These are phyloP conservation scores for Erpetoichthys calabaricus DNA, from an alignment of 2,797 vertebrate genomes.

Conservation along the genomic window DNA sequence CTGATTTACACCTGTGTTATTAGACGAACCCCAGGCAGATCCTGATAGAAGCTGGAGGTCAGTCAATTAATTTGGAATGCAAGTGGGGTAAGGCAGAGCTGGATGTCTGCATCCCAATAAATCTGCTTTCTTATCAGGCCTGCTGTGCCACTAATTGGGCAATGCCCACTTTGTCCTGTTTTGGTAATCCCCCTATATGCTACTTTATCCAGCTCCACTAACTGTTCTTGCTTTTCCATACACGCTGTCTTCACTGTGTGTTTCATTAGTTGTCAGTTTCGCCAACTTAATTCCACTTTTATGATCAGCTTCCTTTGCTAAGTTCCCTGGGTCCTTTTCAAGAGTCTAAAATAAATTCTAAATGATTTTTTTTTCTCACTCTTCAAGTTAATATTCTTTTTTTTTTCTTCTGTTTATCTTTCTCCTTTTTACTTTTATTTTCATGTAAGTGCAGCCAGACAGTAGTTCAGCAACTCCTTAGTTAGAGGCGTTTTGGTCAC, in stretches of 20 bases:
- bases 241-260: not conserved
- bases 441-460: constrained; percentile 2
- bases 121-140: no score
- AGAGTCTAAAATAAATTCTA: not conserved
- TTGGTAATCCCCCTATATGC: no score
- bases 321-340: not conserved
- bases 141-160: no score
- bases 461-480: constrained; percentile 3
- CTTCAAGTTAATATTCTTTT: constrained; percentile 6
- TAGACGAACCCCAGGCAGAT: no score
- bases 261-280: not conserved
- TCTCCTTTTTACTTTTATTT: not conserved
- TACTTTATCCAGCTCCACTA: no score
- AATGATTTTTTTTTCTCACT: not conserved
- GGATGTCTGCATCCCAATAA: no score
- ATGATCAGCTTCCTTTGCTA: constrained; percentile 4
- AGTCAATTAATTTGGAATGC: no score
- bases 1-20: no score
- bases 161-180: no score
- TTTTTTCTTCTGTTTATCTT: constrained; percentile 1
- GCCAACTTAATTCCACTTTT: not conserved
- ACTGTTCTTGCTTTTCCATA: constrained; percentile 2
- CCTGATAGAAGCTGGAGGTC: no score
- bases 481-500: constrained; percentile 6
- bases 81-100: no score